A percentile compares a stretch with the other conserved stretches of the same genome.
phyloP scores from a whole-genome alignment of 2,888 invertebrate genomes.

The Dexiosoma caninum region DNA sequence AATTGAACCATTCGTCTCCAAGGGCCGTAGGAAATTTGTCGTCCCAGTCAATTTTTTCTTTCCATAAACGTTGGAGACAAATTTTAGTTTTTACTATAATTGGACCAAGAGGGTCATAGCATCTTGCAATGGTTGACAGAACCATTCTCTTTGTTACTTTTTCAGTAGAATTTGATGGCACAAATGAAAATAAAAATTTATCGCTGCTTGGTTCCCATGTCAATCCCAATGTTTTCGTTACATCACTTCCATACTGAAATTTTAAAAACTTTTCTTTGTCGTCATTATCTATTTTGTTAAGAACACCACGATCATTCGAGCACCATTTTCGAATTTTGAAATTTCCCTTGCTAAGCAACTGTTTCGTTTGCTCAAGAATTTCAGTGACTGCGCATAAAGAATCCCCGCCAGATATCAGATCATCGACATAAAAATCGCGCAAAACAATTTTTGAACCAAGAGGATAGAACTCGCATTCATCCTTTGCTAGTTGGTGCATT shows the following conservation, averaged over 20 bases:
- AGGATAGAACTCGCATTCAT: slow-evolving; percentile 16
- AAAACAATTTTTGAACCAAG: slow-evolving; percentile 18
- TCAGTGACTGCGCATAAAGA: slow-evolving; percentile 16
- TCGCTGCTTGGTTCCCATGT: slow-evolving; percentile 29
- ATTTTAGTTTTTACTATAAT: slow-evolving; percentile 39
- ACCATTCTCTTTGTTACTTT: background rate
- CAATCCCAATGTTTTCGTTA: slow-evolving; percentile 41
- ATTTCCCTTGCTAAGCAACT: no score
- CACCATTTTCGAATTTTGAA: no score
- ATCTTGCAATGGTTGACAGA: slow-evolving; percentile 19
- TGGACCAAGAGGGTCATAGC: slow-evolving; percentile 47
- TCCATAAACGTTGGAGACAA: slow-evolving; percentile 47
- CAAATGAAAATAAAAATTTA: slow-evolving; percentile 33
- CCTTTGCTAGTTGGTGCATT: slow-evolving; percentile 43
- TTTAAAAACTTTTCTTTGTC: slow-evolving; percentile 8
- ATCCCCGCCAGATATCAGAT: slow-evolving; percentile 46
- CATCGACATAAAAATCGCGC: slow-evolving; percentile 58
- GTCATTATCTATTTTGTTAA: no score
- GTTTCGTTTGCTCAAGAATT: slow-evolving; percentile 27
- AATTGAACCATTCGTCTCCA: background rate
- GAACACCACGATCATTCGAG: no score
- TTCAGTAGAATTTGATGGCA: background rate
- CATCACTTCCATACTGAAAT: slow-evolving; percentile 30
- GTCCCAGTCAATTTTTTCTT: slow-evolving; percentile 34
- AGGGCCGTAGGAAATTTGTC: background rate